Evolutionary conservation across 2,113 vertebrate species (phyloP).

Genomic region (Murina feae): DNA sequence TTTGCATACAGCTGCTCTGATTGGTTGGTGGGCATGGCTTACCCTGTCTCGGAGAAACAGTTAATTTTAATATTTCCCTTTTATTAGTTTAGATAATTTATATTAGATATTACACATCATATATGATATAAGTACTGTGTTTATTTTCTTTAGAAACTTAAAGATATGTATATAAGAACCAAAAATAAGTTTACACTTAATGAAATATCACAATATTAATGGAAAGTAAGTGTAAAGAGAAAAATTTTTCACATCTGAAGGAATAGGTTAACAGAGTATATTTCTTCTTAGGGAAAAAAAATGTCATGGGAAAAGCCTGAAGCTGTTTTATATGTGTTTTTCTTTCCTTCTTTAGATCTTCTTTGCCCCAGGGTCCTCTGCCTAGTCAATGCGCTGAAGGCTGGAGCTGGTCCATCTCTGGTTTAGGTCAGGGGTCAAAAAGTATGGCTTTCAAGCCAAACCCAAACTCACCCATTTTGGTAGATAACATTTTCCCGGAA

Average conservation of each 20-base stretch:
- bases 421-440: background rate
- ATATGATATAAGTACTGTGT: background rate
- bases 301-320: background rate
- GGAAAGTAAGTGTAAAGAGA: background rate
- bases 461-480: background rate
- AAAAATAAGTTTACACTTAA: background rate
- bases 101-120: background rate
- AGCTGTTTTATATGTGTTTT: background rate
- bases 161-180: background rate
- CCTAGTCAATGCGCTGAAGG: background rate
- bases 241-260: background rate
- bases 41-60: too few species aligned
- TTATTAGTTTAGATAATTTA: too few species aligned
- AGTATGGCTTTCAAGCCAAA: background rate
- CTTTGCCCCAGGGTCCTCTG: background rate
- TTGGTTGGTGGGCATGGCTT: too few species aligned
- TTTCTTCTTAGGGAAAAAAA: background rate
- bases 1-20: too few species aligned
- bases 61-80: too few species aligned
- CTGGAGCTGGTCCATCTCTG: rapidly evolving
- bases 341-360: background rate
- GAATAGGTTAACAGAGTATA: background rate
- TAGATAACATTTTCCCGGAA: background rate
- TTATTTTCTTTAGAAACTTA: background rate
- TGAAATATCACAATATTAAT: background rate